These are phyloP conservation scores for Streptopelia turtur DNA, from an alignment of 2,797 vertebrate genomes.

Conservation along the genomic window DNA sequence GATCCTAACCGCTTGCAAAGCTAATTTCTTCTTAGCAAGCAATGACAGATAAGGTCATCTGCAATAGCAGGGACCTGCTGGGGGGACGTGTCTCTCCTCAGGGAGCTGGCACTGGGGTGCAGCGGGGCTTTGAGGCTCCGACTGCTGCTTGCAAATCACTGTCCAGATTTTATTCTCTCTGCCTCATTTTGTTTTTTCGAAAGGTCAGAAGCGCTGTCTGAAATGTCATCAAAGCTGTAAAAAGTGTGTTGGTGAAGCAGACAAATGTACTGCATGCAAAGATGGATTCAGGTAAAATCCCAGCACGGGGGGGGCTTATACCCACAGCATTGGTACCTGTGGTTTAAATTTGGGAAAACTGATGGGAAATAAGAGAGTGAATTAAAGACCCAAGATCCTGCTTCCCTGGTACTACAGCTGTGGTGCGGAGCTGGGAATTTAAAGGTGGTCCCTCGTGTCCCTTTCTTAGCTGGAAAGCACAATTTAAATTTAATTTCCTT, in stretches of 20 bases:
- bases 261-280: slow-evolving; percentile 86
- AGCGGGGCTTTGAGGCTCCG: neutral
- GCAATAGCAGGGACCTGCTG: neutral
- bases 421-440: neutral
- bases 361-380: neutral
- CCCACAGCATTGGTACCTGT: neutral
- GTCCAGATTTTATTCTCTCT: neutral
- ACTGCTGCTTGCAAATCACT: neutral
- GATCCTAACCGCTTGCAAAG: neutral
- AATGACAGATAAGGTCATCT: slow-evolving; percentile 27
- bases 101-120: neutral
- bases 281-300: slow-evolving; percentile 86
- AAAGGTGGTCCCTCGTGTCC: neutral
- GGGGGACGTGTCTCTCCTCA: neutral
- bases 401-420: neutral
- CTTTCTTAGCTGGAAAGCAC: neutral
- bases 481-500: neutral
- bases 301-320: neutral
- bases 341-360: neutral
- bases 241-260: slow-evolving; percentile 81
- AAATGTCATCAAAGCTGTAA: slow-evolving; percentile 87
- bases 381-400: neutral
- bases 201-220: slow-evolving; percentile 87
- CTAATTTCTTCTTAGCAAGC: neutral
- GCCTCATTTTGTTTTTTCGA: slow-evolving; percentile 29